Evolutionary conservation across 1,140 invertebrate genomes (phyloP).

Genomic region (Stegodyphus dumicola): DNA sequence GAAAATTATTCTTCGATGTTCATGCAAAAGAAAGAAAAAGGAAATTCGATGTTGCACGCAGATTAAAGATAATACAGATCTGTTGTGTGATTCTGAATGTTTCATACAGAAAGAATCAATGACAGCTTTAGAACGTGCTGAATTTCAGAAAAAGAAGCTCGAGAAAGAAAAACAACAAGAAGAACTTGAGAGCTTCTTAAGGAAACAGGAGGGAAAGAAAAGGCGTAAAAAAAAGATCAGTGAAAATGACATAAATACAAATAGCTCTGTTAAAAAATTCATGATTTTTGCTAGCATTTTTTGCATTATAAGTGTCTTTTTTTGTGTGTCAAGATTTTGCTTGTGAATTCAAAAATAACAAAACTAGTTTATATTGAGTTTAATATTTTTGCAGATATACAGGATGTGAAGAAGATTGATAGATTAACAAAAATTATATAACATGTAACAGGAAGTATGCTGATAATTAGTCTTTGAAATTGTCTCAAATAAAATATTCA

Average conservation of each 20-base stretch:
- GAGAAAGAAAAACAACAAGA: slow-evolving; percentile 23
- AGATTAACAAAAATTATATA: no score
- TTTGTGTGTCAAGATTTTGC: no score
- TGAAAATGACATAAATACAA: neutral
- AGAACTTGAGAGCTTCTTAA: slow-evolving; percentile 29
- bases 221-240: slow-evolving; percentile 20
- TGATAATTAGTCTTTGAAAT: no score
- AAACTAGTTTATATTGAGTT: no score
- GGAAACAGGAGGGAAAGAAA: slow-evolving; percentile 45
- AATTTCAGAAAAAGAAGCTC: neutral
- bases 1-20: slow-evolving; percentile 82
- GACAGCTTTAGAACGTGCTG: slow-evolving; percentile 27
- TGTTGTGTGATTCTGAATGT: slow-evolving; percentile 68
- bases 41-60: slow-evolving; percentile 76
- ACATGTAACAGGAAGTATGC: no score
- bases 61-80: slow-evolving; percentile 61
- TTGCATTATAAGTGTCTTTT: no score
- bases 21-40: slow-evolving; percentile 82
- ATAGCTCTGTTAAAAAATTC: no score
- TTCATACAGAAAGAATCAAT: slow-evolving; percentile 62
- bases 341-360: no score
- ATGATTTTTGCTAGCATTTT: no score
- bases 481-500: no score
- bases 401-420: no score
- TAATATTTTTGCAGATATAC: no score